phyloP scores from a whole-genome alignment of 1,140 invertebrate species.

The Drosophila melanica region DNA sequence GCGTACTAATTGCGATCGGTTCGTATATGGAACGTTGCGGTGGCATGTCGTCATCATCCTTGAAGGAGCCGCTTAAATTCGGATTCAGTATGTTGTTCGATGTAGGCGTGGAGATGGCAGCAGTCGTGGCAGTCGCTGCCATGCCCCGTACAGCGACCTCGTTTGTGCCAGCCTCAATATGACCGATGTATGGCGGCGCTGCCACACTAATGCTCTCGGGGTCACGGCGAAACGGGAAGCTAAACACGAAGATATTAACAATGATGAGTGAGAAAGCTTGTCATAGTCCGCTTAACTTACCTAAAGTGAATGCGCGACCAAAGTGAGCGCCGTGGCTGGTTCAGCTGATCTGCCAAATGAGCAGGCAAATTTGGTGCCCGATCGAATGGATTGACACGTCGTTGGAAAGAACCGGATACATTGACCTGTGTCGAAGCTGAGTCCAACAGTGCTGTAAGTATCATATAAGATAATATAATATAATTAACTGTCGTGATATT shows the following conservation, averaged over 20 bases:
- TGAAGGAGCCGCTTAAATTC: slow-evolving; percentile 84
- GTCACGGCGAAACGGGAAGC: slow-evolving; percentile 63
- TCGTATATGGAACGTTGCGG: slow-evolving; percentile 79
- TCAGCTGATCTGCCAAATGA: slow-evolving; percentile 64
- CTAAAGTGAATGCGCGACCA: slow-evolving; percentile 64
- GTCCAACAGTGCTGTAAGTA: slow-evolving; percentile 53
- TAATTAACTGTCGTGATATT: neutral
- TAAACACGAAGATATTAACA: neutral
- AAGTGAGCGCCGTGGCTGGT: slow-evolving; percentile 39
- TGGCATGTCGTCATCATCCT: slow-evolving; percentile 76
- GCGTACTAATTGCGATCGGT: slow-evolving; percentile 63
- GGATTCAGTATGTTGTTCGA: slow-evolving; percentile 83
- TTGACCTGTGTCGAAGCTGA: slow-evolving; percentile 22
- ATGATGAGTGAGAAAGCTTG: neutral
- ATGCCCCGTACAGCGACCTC: slow-evolving; percentile 22
- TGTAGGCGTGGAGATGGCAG: slow-evolving; percentile 54
- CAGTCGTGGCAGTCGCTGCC: slow-evolving; percentile 19
- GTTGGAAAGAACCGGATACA: slow-evolving; percentile 37
- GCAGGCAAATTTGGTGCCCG: slow-evolving; percentile 72
- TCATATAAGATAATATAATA: slow-evolving; percentile 1
- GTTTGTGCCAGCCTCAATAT: slow-evolving; percentile 54
- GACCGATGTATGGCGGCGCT: slow-evolving; percentile 69
- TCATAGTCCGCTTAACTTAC: slow-evolving; percentile 29
- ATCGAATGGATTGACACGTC: slow-evolving; percentile 81
- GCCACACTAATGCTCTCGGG: slow-evolving; percentile 60